Conservation (phyloP, 2,113 vertebrate species). For the Emberiza fucata region DNA sequence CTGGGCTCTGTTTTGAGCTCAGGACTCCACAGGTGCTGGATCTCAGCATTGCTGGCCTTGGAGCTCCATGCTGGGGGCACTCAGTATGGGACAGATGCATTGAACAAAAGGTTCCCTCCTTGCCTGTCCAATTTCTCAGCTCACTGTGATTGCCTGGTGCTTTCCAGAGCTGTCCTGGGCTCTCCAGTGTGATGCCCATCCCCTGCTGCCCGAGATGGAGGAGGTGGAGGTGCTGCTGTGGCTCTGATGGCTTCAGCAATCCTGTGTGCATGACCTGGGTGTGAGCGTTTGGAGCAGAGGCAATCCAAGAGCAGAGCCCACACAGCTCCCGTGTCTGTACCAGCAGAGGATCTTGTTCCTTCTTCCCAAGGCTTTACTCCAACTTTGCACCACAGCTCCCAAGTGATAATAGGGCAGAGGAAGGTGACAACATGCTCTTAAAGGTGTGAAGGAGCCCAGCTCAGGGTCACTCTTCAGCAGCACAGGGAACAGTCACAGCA, state of each 20-base stretch:
- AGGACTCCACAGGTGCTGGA: background rate
- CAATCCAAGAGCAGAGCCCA: background rate
- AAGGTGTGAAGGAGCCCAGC: background rate
- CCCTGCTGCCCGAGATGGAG: background rate
- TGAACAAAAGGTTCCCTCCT: background rate
- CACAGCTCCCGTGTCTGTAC: rapidly evolving
- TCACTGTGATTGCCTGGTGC: background rate
- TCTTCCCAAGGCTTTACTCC: background rate
- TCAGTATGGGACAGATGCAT: background rate
- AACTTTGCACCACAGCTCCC: background rate
- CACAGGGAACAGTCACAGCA: background rate
- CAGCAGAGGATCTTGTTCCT: background rate
- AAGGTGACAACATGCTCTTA: background rate
- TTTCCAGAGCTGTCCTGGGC: background rate
- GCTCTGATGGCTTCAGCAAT: background rate
- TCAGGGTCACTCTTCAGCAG: background rate
- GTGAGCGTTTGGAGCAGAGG: background rate
- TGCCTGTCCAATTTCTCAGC: background rate
- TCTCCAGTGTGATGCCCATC: background rate
- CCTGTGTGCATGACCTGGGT: background rate
- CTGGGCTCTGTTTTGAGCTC: background rate
- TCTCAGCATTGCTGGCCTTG: background rate
- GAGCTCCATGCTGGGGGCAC: background rate
- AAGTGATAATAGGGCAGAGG: background rate
- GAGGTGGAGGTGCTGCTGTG: background rate